A percentile compares a stretch with the other conserved stretches of the same genome.
These are phyloP conservation scores for Aphis gossypii DNA, from an alignment of 1,140 invertebrate species.

Conservation along the genomic window DNA sequence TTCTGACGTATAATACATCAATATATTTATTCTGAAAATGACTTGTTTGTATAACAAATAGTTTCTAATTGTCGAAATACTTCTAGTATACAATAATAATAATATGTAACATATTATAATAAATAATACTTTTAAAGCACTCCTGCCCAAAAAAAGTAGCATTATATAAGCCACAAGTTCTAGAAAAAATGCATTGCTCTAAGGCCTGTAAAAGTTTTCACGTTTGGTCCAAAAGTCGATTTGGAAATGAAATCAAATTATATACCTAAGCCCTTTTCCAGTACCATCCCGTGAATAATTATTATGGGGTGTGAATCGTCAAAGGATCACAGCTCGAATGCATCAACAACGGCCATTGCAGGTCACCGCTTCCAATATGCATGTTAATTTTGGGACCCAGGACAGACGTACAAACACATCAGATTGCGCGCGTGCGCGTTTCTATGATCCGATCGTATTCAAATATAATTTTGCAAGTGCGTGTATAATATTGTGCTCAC, in stretches of 20 bases:
- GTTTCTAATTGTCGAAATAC: background rate
- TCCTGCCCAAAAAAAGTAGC: background rate
- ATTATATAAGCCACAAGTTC: background rate
- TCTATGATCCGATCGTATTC: background rate
- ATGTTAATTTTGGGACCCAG: slow-evolving; percentile 37
- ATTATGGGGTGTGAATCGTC: background rate
- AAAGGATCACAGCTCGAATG: slow-evolving; percentile 16
- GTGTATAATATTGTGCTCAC: background rate
- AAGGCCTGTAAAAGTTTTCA: background rate
- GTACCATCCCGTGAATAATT: background rate
- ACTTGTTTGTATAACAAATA: background rate
- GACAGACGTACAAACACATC: background rate
- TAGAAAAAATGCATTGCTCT: background rate
- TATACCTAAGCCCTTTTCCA: background rate
- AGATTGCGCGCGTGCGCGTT: background rate
- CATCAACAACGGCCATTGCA: background rate
- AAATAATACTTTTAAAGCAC: no score
- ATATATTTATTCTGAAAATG: background rate
- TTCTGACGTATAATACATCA: background rate
- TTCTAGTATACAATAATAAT: background rate
- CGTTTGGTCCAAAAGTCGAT: background rate
- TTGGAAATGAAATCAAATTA: background rate
- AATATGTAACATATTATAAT: no score
- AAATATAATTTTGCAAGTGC: background rate
- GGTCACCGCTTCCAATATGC: slow-evolving; percentile 48